phyloP scores from a whole-genome alignment of 2,113 vertebrate genomes.

The Cyanistes caeruleus region DNA sequence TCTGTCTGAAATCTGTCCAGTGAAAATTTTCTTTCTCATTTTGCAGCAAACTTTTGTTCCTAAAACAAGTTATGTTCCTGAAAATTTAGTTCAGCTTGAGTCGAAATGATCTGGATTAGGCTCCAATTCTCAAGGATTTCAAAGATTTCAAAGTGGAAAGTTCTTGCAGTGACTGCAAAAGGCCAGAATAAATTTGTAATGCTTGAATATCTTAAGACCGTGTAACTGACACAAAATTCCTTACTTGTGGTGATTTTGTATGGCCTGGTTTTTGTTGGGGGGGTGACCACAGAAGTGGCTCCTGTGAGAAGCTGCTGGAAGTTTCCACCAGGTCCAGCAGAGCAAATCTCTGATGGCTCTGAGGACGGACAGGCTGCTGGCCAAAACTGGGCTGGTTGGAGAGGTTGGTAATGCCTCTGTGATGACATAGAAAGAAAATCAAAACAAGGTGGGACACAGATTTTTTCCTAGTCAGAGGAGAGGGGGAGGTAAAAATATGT shows the following conservation, averaged over 20 bases:
- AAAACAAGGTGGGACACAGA: not conserved
- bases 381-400: fast-evolving
- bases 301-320: not conserved
- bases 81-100: not conserved
- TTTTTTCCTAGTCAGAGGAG: not conserved
- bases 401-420: fast-evolving
- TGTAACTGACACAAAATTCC: not conserved
- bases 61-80: not conserved
- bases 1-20: not conserved
- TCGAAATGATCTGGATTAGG: not conserved
- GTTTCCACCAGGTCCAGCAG: not conserved
- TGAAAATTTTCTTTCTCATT: not conserved
- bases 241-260: not conserved
- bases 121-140: not conserved
- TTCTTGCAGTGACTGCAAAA: not conserved
- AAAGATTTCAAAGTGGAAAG: not conserved
- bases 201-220: not conserved
- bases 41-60: not conserved
- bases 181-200: not conserved
- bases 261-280: not conserved
- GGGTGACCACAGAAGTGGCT: not conserved
- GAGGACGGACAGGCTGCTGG: not conserved
- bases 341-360: not conserved
- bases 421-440: not conserved
- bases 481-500: not conserved